These are phyloP conservation scores for Tauraco hartlaubi DNA, from an alignment of 2,797 vertebrate species.

Conservation along the genomic window DNA sequence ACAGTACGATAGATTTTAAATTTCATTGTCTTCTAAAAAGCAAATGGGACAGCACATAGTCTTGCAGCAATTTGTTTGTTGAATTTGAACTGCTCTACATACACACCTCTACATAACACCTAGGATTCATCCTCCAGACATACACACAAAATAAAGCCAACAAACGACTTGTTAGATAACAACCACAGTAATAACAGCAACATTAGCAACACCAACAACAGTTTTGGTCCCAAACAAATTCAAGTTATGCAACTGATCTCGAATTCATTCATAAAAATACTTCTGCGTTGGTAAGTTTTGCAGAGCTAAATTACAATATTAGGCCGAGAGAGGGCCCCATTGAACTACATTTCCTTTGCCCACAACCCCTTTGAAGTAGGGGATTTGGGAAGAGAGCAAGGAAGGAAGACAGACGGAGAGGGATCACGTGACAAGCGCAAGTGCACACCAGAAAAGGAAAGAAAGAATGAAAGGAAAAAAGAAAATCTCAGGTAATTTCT, in stretches of 20 bases:
- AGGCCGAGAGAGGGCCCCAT: constrained; percentile 70
- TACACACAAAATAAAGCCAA: neutral
- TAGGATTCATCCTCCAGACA: neutral
- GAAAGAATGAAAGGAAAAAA: neutral
- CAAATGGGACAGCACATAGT: neutral
- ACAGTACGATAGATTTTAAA: neutral
- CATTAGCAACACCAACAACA: neutral
- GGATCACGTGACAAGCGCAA: neutral
- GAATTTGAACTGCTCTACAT: neutral
- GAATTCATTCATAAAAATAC: constrained; percentile 48
- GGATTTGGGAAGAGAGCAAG: neutral
- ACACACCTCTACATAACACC: neutral
- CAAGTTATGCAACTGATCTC: neutral
- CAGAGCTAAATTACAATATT: neutral
- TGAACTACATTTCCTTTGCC: constrained; percentile 29
- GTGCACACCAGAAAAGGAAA: neutral
- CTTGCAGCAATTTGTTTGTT: neutral
- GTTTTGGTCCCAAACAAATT: neutral
- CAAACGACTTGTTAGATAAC: neutral
- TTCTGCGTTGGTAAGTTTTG: neutral
- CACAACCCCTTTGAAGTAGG: neutral
- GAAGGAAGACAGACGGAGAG: neutral
- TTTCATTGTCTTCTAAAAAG: neutral
- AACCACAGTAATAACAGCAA: neutral
- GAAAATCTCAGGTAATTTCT: neutral